These are phyloP conservation scores for Macrotis lagotis DNA, from an alignment of 2,113 vertebrate genomes.

Conservation along the genomic window DNA sequence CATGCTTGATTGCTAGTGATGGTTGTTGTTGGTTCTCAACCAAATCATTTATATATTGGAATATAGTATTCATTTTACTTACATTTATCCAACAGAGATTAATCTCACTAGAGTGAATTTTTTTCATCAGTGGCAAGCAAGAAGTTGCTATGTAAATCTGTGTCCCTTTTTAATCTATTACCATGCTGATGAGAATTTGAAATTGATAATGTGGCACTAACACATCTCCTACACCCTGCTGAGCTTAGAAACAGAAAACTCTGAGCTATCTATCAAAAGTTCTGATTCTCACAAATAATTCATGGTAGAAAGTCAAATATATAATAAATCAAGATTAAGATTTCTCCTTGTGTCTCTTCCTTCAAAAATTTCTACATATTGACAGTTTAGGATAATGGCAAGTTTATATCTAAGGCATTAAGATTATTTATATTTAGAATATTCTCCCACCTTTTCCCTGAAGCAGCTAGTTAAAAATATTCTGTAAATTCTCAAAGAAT, in stretches of 20 bases:
- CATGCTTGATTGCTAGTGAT: background rate
- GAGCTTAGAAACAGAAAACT: constrained; percentile 48
- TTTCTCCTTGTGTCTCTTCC: constrained; percentile 53
- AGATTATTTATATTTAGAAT: constrained; percentile 63
- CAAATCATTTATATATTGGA: constrained; percentile 38
- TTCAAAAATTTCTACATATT: constrained; percentile 66
- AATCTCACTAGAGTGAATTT: constrained; percentile 48
- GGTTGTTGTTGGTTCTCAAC: constrained; percentile 45
- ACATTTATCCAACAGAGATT: constrained; percentile 39
- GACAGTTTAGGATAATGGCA: constrained; percentile 70
- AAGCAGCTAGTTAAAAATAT: constrained; percentile 72
- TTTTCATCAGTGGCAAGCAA: constrained; percentile 55
- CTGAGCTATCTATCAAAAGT: constrained; percentile 44
- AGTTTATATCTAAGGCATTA: constrained; percentile 62
- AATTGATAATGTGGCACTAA: constrained; percentile 65
- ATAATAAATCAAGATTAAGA: constrained; percentile 63
- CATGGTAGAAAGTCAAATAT: constrained; percentile 53
- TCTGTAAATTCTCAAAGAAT: constrained; percentile 62
- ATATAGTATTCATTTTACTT: constrained; percentile 36
- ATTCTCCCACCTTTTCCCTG: constrained; percentile 62
- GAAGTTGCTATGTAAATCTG: constrained; percentile 36
- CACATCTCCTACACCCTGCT: constrained; percentile 40
- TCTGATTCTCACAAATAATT: constrained; percentile 64
- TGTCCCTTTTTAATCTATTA: constrained; percentile 64
- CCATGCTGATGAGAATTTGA: constrained; percentile 62